A percentile compares a stretch with the other conserved stretches of the same genome.
phyloP scores from a whole-genome alignment of 2,113 vertebrate species.

The Regulus satrapa region DNA sequence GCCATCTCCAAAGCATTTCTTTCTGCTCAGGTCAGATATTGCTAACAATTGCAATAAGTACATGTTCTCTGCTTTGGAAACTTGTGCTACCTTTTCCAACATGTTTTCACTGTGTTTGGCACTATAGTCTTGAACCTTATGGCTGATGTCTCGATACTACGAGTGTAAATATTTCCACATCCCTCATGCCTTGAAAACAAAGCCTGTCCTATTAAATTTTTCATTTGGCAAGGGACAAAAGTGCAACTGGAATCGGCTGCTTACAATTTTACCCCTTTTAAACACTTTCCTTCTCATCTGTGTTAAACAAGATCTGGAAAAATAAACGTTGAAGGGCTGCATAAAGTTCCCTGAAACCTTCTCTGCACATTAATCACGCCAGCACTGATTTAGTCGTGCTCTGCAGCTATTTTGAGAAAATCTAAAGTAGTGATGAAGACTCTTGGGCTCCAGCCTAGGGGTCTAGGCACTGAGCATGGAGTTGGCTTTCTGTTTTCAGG shows the following conservation, averaged over 20 bases:
- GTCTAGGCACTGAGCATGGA: neutral
- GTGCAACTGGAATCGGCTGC: neutral
- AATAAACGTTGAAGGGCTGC: neutral
- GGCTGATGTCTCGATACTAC: neutral
- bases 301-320: conserved; percentile 16
- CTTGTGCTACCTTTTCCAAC: neutral
- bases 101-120: neutral
- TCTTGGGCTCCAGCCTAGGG: neutral
- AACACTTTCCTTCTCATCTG: conserved; percentile 6
- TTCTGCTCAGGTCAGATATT: neutral
- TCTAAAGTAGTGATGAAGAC: neutral
- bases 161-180: conserved; percentile 34
- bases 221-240: neutral
- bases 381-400: neutral
- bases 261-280: conserved; percentile 12
- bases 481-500: neutral
- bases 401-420: neutral
- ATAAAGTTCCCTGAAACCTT: neutral
- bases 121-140: neutral
- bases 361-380: neutral
- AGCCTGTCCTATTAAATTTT: neutral
- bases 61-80: neutral
- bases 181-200: conserved; percentile 1
- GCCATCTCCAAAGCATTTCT: neutral
- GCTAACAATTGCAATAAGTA: neutral